These are phyloP conservation scores for Salvelinus alpinus DNA, from an alignment of 2,113 vertebrate species.

Conservation along the genomic window DNA sequence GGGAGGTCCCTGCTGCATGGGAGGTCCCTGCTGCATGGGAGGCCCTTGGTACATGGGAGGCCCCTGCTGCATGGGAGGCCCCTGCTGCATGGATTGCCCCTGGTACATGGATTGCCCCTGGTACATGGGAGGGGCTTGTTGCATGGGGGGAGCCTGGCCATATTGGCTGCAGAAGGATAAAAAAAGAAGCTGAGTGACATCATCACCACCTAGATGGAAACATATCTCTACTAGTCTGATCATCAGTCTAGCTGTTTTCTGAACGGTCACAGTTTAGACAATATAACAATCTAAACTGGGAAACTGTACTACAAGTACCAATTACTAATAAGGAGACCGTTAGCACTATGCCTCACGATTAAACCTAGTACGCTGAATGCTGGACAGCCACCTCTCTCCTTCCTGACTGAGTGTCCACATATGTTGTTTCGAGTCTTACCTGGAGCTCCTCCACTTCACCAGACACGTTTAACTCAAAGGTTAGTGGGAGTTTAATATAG, in stretches of 20 bases:
- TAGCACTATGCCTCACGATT: background rate
- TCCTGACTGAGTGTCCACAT: slow-evolving; percentile 4
- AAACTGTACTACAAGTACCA: too few species aligned
- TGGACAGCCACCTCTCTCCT: background rate
- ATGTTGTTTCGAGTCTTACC: slow-evolving; percentile 26
- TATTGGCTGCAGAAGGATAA: slow-evolving; percentile 46
- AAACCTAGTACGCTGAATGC: background rate
- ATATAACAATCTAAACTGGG: background rate
- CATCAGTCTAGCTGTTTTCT: background rate
- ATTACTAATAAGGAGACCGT: too few species aligned
- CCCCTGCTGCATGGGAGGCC: slow-evolving; percentile 47
- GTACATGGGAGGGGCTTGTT: slow-evolving; percentile 41
- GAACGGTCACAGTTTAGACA: background rate
- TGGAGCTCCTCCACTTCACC: slow-evolving; percentile 21
- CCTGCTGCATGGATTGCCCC: slow-evolving; percentile 30
- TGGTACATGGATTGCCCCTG: slow-evolving; percentile 17
- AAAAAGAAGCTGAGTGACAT: slow-evolving; percentile 2
- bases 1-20: slow-evolving; percentile 45
- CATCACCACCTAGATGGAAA: background rate
- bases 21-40: slow-evolving; percentile 46
- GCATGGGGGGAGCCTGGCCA: slow-evolving; percentile 41
- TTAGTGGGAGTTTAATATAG: slow-evolving; percentile 41
- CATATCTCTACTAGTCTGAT: background rate
- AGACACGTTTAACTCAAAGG: slow-evolving; percentile 24
- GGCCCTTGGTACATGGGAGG: slow-evolving; percentile 45